Evolutionary conservation across 2,797 vertebrate species (phyloP), one percentile per base, ranked within the genome.

Genomic region (Pachyuromys duprasi): DNA sequence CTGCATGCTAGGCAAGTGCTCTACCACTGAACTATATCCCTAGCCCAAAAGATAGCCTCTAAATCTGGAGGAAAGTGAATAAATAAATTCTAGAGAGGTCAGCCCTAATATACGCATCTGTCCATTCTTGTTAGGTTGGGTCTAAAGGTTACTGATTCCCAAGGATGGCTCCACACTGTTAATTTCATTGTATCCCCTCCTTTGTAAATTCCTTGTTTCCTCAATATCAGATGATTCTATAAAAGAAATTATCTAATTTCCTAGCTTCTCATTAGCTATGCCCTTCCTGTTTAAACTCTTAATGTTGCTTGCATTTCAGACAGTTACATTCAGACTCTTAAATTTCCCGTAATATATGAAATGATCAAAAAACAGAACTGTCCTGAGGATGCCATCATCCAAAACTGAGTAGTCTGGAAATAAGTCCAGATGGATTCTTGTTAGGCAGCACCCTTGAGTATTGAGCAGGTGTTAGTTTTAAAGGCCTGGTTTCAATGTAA

Each of bases 261-360:
- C 96, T 92, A 90, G 86, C 62, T 53, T 94, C 94, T 97, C 95
- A 84, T 94, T 96, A 95, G 95, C 82, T 89, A 63, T 88, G 0
- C 49, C 95, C 96, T 97, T 96, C 97, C 97, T 97, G 92, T 93
- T 94, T 79, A 83, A 94, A 83, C 91, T 93, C 84, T n/a, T 94
- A 69, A 91, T 78, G 80, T 76, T n/a, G 24, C 78, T 95, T n/a
- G 75, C 89, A 70, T 95, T 97, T 94, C 74, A 95, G 74, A 95
- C 80, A 93, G 86, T 97, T 96, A 86, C 89, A 57, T 57, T 57
- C 55, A 57, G 55, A 57, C 96, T 93, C 89, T 60, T 1, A 49
- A 96, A 83, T 96, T 97, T 97, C 96, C 92, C 76, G 94, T 96
- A 93, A 79, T 94, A 87, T 69, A 70, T 53, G 9, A 93, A 90